These are phyloP conservation scores for Drosophila gunungcola DNA, from an alignment of 1,140 invertebrate species.

Conservation along the genomic window DNA sequence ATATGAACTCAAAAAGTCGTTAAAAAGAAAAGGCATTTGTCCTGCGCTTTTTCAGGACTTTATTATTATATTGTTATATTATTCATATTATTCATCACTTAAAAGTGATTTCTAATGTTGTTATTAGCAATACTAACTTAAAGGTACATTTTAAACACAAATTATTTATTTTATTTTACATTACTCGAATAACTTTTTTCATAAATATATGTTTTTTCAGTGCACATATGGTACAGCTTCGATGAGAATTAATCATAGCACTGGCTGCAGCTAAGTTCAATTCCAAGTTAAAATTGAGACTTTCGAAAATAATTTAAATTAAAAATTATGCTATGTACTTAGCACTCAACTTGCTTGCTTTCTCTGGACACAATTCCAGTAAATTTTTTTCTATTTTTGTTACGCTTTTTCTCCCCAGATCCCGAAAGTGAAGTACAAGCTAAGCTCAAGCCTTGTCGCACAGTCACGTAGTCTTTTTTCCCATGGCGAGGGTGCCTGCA, in stretches of 20 bases:
- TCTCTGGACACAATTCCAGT: not conserved
- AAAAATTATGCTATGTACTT: conserved; percentile 34
- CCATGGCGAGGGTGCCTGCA: not conserved
- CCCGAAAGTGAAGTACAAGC: conserved; percentile 33
- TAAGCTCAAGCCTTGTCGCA: conserved; percentile 59
- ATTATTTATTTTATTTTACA: too few relatives aligned
- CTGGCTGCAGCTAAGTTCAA: conserved; percentile 9
- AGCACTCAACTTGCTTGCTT: conserved; percentile 12
- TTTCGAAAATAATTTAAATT: conserved; percentile 20
- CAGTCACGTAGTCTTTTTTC: conserved; percentile 56
- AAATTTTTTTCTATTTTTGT: not conserved
- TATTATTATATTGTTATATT: too few relatives aligned
- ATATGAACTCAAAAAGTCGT: too few relatives aligned
- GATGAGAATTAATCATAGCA: conserved; percentile 3
- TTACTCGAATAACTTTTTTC: too few relatives aligned
- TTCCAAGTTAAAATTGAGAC: conserved; percentile 19
- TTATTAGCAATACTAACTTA: too few relatives aligned
- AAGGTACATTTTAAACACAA: too few relatives aligned
- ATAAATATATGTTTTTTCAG: not conserved
- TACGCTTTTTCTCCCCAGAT: not conserved
- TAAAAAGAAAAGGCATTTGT: too few relatives aligned
- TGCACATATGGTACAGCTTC: not conserved
- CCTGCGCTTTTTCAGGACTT: too few relatives aligned
- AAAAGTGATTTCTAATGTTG: too few relatives aligned
- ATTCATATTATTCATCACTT: too few relatives aligned